Evolutionary conservation across 2,888 invertebrate species (phyloP), one percentile per base, ranked within the genome.

Genomic region (Anoncus sp.): DNA sequence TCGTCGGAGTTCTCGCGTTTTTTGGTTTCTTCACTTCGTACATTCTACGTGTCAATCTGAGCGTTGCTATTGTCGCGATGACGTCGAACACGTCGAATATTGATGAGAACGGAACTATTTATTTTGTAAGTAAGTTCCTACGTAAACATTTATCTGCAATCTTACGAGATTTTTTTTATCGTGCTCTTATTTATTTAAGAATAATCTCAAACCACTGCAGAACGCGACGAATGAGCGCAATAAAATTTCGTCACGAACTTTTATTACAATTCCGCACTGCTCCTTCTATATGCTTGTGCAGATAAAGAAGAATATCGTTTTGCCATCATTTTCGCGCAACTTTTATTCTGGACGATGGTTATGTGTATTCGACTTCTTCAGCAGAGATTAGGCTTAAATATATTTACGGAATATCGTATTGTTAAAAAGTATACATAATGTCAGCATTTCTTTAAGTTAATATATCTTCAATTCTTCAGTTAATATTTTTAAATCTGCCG

Each of bases 61-160:
- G 97, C 82, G 96, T 98, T 16, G 98, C 97, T 3, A 96, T 98
- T 82, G 97, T 98, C 51, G 97, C 97, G 79, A 98, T 98, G 98
- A 97, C 96, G 0, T 94, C 95, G 85, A 94, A 95, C 24, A 92
- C 94, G 77, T 94, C 93, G 59, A 93, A 93, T 4, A 91, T 92
- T 47, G 91, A 94, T 72, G 93, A 92, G 1, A 94, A 95, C 84
- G 96, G 96, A n/a, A 94, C 94, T 0, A 88, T 93, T 55, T 92
- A 92, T 67, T 90, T 91, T 84, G 95, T 94, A 87, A 93, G 93
- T 91, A 35, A 49, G 45, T 63, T 65, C 18, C 5, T 12, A 10
- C 10, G 10, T 38, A 38, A 38, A 38, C 2, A 38, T 38, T 38
- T n/a, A n/a, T n/a, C 10, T 38, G 38, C 12, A 38, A 10, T 38